Conservation (phyloP, 1,140 invertebrate genomes). For the Drosophila pallidifrons region DNA sequence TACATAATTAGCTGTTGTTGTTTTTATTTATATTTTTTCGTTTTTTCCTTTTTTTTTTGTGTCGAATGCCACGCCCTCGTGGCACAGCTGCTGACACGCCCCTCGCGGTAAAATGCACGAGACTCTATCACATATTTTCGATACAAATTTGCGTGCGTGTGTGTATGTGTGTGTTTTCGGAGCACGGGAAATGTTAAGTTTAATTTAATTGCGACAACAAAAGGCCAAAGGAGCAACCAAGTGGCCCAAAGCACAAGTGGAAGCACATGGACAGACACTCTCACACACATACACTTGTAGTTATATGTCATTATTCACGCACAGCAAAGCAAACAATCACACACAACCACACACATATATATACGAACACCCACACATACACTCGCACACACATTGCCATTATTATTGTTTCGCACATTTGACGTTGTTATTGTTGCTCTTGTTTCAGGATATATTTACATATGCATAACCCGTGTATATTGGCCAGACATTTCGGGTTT, state of each 20-base stretch:
- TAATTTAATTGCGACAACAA: conserved; percentile 72
- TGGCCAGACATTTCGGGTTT: conserved; percentile 55
- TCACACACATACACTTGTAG: conserved; percentile 18
- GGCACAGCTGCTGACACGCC: conserved; percentile 36
- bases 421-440: conserved; percentile 58
- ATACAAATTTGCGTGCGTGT: conserved; percentile 13
- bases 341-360: conserved; percentile 14
- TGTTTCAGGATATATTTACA: conserved; percentile 42
- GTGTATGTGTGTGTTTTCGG: neutral
- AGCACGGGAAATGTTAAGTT: conserved; percentile 66
- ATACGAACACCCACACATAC: neutral
- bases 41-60: neutral
- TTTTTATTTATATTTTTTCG: neutral
- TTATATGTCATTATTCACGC: conserved; percentile 66
- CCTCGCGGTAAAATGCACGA: conserved; percentile 2
- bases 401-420: conserved; percentile 64
- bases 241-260: conserved; percentile 53
- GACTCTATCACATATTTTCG: conserved; percentile 40
- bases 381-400: conserved; percentile 27
- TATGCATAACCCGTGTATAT: conserved; percentile 56
- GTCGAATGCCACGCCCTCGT: conserved; percentile 20
- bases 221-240: conserved; percentile 64
- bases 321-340: neutral
- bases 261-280: conserved; percentile 21
- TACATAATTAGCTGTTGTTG: conserved; percentile 57